Evolutionary conservation across 2,888 invertebrate species (phyloP), one percentile per base, ranked within the genome.

Genomic region (Leptinotarsa juncta): DNA sequence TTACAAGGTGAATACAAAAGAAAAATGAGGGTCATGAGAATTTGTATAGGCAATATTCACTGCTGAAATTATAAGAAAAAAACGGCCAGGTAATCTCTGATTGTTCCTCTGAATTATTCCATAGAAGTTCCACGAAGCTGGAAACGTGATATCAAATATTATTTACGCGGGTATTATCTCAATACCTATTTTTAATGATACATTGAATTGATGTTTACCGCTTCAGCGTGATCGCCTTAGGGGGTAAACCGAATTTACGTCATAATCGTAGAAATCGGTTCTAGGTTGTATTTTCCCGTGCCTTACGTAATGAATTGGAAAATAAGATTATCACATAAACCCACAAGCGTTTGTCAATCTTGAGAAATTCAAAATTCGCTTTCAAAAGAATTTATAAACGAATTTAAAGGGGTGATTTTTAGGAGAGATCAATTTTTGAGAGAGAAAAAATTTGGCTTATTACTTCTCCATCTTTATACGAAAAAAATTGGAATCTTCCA

Each of bases 71-170:
- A 42, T 7, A 42, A 12, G 42, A 42, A 42, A 42, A 32, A 42
- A 42, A 42, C 10, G 42, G 12, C 42, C 42, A 10, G 3, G 42
- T 42, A 42, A 15, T 51, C n/a, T 51, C 14, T 51, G n/a, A 16
- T 51, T 51, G 51, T 51, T 57, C 23, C 14, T 57, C 57, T 57
- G 20, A 23, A 57, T 57, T 23, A 57, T 57, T 12, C 15, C 18
- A 57, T 20, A 57, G 10, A 32, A 20, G 57, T 57, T 57, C 23
- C 57, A 57, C 57, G 57, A 57, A 57, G 20, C 57, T 57, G 57
- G 57, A 57, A 57, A 23, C 57, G 57, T 57, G 57, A 57, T 57
- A 23, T 57, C 57, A 57, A 57, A 57, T 57, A 23, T 57, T 57
- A 57, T 20, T 57, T 57, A 57, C 57, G 57, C 57, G 57, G 15